Conservation (phyloP, 2,113 vertebrate species). For the Sterna hirundo region DNA sequence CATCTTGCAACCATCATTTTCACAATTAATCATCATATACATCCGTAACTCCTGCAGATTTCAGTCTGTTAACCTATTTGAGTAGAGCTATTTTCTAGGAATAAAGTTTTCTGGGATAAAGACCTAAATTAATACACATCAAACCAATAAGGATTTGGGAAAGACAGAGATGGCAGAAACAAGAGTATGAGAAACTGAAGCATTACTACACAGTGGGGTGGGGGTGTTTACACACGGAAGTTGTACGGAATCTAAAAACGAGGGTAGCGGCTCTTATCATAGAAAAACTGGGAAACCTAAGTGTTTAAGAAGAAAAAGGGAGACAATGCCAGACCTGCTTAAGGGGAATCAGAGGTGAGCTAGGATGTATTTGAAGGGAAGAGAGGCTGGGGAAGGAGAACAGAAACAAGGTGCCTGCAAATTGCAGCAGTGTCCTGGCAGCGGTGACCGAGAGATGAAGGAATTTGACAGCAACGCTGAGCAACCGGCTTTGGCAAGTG, state of each 20-base stretch:
- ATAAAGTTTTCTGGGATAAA: neutral
- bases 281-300: neutral
- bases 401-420: neutral
- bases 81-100: neutral
- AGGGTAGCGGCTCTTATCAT: fast-evolving
- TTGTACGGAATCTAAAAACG: neutral
- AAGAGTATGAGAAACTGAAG: neutral
- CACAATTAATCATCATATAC: neutral
- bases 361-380: neutral
- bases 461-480: neutral
- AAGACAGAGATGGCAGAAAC: neutral
- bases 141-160: neutral
- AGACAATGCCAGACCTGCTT: neutral
- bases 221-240: neutral
- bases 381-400: neutral
- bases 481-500: neutral
- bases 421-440: neutral
- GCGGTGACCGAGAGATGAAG: neutral
- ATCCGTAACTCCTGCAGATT: neutral
- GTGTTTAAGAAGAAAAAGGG: neutral
- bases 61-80: neutral
- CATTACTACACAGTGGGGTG: no score
- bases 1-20: neutral
- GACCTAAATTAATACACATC: neutral
- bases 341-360: neutral